Evolutionary conservation across 1,140 invertebrate species (phyloP).

Genomic region (Epicauta chinensis): DNA sequence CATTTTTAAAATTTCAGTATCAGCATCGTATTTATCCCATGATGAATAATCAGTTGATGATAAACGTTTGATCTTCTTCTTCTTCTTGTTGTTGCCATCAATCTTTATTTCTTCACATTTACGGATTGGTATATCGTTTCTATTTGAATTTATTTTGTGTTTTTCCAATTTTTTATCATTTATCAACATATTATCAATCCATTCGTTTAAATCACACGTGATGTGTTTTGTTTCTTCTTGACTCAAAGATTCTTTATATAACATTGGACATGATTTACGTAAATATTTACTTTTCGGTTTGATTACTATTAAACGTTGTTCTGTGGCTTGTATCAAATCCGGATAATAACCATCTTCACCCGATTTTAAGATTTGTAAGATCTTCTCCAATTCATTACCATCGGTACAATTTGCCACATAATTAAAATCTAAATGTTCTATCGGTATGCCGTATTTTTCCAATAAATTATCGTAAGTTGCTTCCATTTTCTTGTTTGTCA

Average conservation of each 20-base stretch:
- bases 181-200: slow-evolving; percentile 25
- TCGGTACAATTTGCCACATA: slow-evolving; percentile 51
- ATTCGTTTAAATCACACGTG: slow-evolving; percentile 39
- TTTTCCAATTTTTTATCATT: slow-evolving; percentile 31
- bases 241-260: slow-evolving; percentile 41
- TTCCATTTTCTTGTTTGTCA: too few species aligned
- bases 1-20: slow-evolving; percentile 58
- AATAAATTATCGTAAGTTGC: neutral
- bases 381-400: slow-evolving; percentile 52
- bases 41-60: slow-evolving; percentile 53
- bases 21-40: slow-evolving; percentile 66
- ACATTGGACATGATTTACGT: slow-evolving; percentile 44
- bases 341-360: slow-evolving; percentile 64
- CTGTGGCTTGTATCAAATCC: slow-evolving; percentile 49
- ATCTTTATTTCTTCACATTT: slow-evolving; percentile 19
- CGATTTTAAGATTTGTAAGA: slow-evolving; percentile 54
- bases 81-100: slow-evolving; percentile 17
- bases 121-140: slow-evolving; percentile 11
- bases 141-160: slow-evolving; percentile 21
- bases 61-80: slow-evolving; percentile 36
- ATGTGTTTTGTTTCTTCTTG: slow-evolving; percentile 42
- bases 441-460: slow-evolving; percentile 50
- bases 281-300: slow-evolving; percentile 51
- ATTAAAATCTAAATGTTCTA: slow-evolving; percentile 53
- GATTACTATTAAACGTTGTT: slow-evolving; percentile 47